Base-by-base conservation (phyloP, 2,888 invertebrate genomes). In the Crocallis elinguaria region DNA sequence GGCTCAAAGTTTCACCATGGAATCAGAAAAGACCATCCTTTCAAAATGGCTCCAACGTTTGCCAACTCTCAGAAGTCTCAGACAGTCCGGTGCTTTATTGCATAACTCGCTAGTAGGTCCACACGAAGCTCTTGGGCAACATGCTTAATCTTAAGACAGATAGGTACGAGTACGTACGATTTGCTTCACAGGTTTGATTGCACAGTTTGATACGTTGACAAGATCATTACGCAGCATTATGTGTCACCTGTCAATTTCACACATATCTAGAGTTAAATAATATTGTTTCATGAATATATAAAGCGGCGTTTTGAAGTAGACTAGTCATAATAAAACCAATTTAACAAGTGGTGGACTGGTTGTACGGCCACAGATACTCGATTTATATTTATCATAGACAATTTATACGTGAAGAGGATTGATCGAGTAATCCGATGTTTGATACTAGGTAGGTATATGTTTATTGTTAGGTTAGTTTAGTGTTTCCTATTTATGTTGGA, bases 101-200 rank as follows among this genome's bases (percentile, higher is more conserved):
- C 62, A 57, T 57, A 61, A 66, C 42, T 3, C 7, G 0, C 51
- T 37, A 53, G 50, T 59, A 46, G 48, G 50, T 39, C 38, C 33
- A 60, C 32, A 35, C 43, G 56, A 49, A 52, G 50, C 45, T 49
- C 57, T 64, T 64, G 57, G 45, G 64, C 55, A 61, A 64, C 51
- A 50, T 30, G 30, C 48, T 51, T 57, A 50, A 60, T 64, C 59
- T 46, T 52, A 60, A 49, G 41, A 29, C 29, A 19, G 27, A 33
- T 53, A 49, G 25, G 8, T 44, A 45, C 43, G 36, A 33, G 42
- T 50, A 48, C 50, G 35, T 44, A 49, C 50, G 57, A 49, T 60
- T 59, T 44, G 48, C 57, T 33, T 38, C 52, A 41, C 44, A 36
- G 49, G 29, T 39, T 42, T 56, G 62, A 60, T 63, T 60, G 59